A percentile compares a stretch with the other conserved stretches of the same genome.
These are phyloP conservation scores for Tenualosa ilisha DNA, from an alignment of 2,797 vertebrate genomes.

Conservation along the genomic window DNA sequence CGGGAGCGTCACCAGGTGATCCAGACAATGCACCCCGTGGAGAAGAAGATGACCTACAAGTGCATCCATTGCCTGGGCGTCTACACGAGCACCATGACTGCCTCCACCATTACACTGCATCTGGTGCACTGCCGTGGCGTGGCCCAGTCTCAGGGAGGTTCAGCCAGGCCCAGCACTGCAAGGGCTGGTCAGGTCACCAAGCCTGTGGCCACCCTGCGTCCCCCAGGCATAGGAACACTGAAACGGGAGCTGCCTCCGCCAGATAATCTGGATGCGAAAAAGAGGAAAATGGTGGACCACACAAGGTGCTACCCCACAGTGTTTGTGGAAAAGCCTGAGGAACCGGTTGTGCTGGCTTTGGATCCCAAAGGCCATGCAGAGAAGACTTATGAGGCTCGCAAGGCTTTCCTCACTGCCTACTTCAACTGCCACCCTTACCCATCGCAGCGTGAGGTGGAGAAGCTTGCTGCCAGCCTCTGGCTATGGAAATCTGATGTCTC, in stretches of 20 bases:
- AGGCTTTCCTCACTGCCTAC: slow-evolving; percentile 92
- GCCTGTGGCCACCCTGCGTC: slow-evolving; percentile 77
- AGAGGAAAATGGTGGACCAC: slow-evolving; percentile 76
- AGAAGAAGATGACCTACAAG: slow-evolving; percentile 98
- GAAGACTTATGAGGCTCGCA: slow-evolving; percentile 92
- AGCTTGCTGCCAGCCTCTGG: slow-evolving; percentile 91
- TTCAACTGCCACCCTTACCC: slow-evolving; percentile 94
- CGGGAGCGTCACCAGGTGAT: slow-evolving; percentile 95
- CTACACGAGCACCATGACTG: slow-evolving; percentile 98
- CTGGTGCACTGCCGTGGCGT: slow-evolving; percentile 96
- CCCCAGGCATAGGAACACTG: slow-evolving; percentile 76
- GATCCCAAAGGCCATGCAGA: slow-evolving; percentile 93
- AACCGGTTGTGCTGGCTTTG: slow-evolving; percentile 83
- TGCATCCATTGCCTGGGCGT: slow-evolving; percentile 98
- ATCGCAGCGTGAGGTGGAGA: slow-evolving; percentile 86
- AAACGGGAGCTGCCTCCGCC: slow-evolving; percentile 86
- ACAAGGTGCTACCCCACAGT: slow-evolving; percentile 70
- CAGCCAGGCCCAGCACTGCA: slow-evolving; percentile 5
- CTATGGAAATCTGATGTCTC: slow-evolving; percentile 96
- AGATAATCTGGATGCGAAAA: slow-evolving; percentile 80
- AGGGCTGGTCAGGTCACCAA: slow-evolving; percentile 80
- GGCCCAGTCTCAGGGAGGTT: slow-evolving; percentile 78
- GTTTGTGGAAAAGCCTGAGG: slow-evolving; percentile 78
- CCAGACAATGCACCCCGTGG: slow-evolving; percentile 95
- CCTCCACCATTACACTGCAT: slow-evolving; percentile 95